Percentiles rank a stretch among this genome's conserved stretches.
These are phyloP conservation scores for Synanthedon formicaeformis DNA, from an alignment of 2,888 invertebrate species.

Conservation along the genomic window DNA sequence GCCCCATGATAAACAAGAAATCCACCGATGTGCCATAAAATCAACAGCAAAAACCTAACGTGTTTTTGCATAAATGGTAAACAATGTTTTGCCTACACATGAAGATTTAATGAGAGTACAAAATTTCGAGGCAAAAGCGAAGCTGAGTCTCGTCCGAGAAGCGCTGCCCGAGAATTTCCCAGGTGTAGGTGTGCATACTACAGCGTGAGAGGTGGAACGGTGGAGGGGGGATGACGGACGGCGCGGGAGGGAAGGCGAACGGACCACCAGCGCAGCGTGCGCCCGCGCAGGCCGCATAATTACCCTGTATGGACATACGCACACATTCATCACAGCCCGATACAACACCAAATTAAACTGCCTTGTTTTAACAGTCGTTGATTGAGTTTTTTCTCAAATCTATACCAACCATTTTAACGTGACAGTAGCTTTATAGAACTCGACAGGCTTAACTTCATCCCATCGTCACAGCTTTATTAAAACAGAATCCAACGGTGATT, in stretches of 20 bases:
- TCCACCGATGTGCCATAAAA: too few relatives aligned
- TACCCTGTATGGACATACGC: conserved; percentile 57
- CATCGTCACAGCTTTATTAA: conserved; percentile 30
- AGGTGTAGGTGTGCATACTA: conserved; percentile 40
- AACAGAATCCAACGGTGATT: conserved; percentile 27
- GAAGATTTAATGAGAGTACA: conserved; percentile 4
- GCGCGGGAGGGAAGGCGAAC: conserved; percentile 37
- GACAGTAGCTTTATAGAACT: conserved; percentile 45
- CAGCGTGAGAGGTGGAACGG: conserved; percentile 17
- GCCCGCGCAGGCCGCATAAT: conserved; percentile 62
- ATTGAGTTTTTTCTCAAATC: conserved; percentile 46
- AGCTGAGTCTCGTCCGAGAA: conserved; percentile 16
- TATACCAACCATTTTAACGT: conserved; percentile 8
- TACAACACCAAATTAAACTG: conserved; percentile 62
- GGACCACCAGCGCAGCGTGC: conserved; percentile 65
- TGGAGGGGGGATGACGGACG: conserved; percentile 57
- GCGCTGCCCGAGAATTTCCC: conserved; percentile 23
- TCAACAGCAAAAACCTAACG: too few relatives aligned
- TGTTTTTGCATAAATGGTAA: too few relatives aligned
- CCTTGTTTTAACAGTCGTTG: conserved; percentile 58
- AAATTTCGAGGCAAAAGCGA: conserved; percentile 29
- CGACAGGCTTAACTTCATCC: conserved; percentile 27
- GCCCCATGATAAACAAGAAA: too few relatives aligned
- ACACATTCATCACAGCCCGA: conserved; percentile 38
- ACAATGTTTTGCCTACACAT: too few relatives aligned